A percentile compares a stretch with the other conserved stretches of the same genome.
These are phyloP conservation scores for Adela reaumurella DNA, from an alignment of 2,888 invertebrate species.

Conservation along the genomic window DNA sequence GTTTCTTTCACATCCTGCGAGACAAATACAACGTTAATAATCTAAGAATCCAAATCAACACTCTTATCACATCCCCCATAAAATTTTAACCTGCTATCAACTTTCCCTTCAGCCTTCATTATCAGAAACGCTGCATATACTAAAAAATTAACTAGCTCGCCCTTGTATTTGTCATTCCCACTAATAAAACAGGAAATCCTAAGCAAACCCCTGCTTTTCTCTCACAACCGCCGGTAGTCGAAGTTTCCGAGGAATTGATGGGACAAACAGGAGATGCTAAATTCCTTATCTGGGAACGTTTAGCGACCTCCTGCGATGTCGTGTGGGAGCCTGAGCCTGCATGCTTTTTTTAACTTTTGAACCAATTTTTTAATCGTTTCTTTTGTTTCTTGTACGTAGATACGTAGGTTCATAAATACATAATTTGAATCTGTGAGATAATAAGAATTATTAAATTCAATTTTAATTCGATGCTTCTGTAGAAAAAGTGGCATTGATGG, in stretches of 20 bases:
- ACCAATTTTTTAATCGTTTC: no score
- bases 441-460: no score
- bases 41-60: no score
- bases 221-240: not conserved
- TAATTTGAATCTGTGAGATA: no score
- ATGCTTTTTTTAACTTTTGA: no score
- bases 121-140: not conserved
- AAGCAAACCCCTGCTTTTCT: slow-evolving; percentile 12
- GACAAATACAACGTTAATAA: no score
- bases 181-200: slow-evolving; percentile 13
- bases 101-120: not conserved
- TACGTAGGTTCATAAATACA: no score
- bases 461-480: no score
- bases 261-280: slow-evolving; percentile 38
- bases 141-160: not conserved
- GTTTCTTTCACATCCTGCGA: no score
- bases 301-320: slow-evolving; percentile 18
- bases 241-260: not conserved
- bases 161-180: slow-evolving; percentile 42
- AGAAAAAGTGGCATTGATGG: no score
- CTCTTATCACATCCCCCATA: no score
- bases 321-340: not conserved
- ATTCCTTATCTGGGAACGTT: slow-evolving; percentile 46
- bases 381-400: no score
- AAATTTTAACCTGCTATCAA: not conserved